Evolutionary conservation across 2,888 invertebrate genomes (phyloP), one percentile per base, ranked within the genome.

Genomic region (Drosophila pseudotalamancana): DNA sequence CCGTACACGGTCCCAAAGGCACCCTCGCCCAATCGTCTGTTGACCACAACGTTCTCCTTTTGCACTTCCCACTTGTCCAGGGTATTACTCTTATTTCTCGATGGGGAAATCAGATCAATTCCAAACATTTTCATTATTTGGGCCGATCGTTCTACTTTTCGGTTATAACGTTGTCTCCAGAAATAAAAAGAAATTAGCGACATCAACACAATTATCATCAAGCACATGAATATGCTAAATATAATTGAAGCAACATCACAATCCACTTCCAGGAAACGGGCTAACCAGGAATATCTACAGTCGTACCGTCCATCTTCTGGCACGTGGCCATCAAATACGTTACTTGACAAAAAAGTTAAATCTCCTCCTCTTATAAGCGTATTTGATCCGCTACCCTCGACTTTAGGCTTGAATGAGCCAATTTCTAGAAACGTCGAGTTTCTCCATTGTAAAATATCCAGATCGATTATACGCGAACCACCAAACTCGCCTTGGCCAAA

Each of bases 1-100:
- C 91, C 90, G 90, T 97, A 98, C 1, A 98, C 98, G 0, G 95
- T 97, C 6, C 98, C 98, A 90, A 98, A 98, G 0, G 97, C 97
- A 12, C 98, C 98, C 90, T 97, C 96, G 6, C 96, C 98, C 18
- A 97, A 92, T 89, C 95, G 95, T 16, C 97, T 93, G 92, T 97
- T 97, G 71, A 97, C 95, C 16, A 97, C 97, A 23, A 98, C 95
- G 53, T 95, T 93, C 80, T 97, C 96, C 51, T 97, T 93, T 0
- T 96, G 94, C 43, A 98, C 93, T 91, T 98, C 98, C 97, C 97
- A 98, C 84, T 96, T 95, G 90, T 97, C 97, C 31, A 97, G 92
- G 11, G 93, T 93, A 79, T 92, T 90, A 77, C 92, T 57, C 72
- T 90, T 72, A 74, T 91, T 89, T 72, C 90, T 91, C 14, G 92